Evolutionary conservation across 2,797 vertebrate genomes (phyloP).

Genomic region (Danio albolineatus): DNA sequence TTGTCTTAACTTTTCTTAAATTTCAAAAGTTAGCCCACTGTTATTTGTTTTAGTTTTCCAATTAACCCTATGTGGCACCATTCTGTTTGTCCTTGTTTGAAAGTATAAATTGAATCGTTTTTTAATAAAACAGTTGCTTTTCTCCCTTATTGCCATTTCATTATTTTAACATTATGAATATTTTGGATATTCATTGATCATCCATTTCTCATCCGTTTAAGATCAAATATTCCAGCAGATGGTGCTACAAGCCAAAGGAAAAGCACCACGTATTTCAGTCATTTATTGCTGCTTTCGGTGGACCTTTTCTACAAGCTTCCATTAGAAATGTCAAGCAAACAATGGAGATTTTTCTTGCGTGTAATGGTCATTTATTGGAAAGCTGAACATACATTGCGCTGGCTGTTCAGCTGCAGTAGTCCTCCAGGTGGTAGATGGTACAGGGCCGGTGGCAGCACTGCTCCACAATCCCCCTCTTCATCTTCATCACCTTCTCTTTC

Average conservation of each 20-base stretch:
- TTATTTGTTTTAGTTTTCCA: background rate
- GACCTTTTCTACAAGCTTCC: background rate
- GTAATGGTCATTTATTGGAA: conserved; percentile 8
- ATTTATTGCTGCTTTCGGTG: background rate
- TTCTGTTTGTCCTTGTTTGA: background rate
- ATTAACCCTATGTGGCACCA: background rate
- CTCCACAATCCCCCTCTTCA: conserved; percentile 90
- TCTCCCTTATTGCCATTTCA: background rate
- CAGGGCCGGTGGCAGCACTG: conserved; percentile 88
- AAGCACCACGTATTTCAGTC: background rate
- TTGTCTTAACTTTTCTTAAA: background rate
- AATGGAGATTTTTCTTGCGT: background rate
- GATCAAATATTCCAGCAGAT: background rate
- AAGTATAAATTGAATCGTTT: background rate
- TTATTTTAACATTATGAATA: background rate
- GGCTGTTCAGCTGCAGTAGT: conserved; percentile 83
- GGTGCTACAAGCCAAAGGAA: conserved; percentile 13
- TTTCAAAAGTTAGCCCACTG: background rate
- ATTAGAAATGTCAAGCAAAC: background rate
- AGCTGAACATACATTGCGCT: background rate
- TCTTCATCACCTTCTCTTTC: conserved; percentile 71
- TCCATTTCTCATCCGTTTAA: background rate
- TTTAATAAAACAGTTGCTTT: conserved; percentile 5
- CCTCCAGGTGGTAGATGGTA: conserved; percentile 87
- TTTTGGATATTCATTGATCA: background rate